Percentiles rank a stretch among this genome's conserved stretches.
Evolutionary conservation across 2,113 vertebrate genomes (phyloP).

Genomic region (Ardeotis arabs): DNA sequence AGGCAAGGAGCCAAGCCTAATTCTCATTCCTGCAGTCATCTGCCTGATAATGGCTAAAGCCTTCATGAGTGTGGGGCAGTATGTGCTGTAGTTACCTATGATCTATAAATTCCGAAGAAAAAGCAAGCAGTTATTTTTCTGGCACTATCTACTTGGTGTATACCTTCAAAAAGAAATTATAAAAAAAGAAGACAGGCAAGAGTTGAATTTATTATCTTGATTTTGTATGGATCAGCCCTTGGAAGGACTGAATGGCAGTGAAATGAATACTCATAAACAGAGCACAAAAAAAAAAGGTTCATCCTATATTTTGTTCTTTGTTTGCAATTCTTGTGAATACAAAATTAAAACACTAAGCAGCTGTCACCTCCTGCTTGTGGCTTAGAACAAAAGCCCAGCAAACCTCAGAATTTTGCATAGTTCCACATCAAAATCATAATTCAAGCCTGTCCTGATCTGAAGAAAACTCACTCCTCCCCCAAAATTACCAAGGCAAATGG

Average conservation of each 20-base stretch:
- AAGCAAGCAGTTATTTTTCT: background rate
- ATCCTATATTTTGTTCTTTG: background rate
- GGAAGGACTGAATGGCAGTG: background rate
- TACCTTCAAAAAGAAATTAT: background rate
- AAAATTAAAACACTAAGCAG: background rate
- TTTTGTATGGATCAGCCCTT: background rate
- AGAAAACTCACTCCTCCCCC: background rate
- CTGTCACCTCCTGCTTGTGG: background rate
- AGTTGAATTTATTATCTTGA: background rate
- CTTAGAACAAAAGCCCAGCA: background rate
- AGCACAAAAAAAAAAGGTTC: background rate
- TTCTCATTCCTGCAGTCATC: background rate
- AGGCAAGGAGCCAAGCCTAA: background rate
- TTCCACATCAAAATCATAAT: background rate
- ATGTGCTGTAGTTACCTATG: background rate
- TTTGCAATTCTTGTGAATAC: background rate
- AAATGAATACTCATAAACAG: constrained; percentile 1
- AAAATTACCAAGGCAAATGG: background rate
- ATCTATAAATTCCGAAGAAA: background rate
- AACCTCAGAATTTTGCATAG: background rate
- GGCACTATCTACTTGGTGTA: background rate
- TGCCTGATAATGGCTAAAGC: background rate
- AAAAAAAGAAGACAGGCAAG: background rate
- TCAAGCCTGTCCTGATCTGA: background rate
- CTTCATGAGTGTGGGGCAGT: background rate